These are phyloP conservation scores for Uloborus diversus DNA, from an alignment of 1,140 invertebrate species.

Conservation along the genomic window DNA sequence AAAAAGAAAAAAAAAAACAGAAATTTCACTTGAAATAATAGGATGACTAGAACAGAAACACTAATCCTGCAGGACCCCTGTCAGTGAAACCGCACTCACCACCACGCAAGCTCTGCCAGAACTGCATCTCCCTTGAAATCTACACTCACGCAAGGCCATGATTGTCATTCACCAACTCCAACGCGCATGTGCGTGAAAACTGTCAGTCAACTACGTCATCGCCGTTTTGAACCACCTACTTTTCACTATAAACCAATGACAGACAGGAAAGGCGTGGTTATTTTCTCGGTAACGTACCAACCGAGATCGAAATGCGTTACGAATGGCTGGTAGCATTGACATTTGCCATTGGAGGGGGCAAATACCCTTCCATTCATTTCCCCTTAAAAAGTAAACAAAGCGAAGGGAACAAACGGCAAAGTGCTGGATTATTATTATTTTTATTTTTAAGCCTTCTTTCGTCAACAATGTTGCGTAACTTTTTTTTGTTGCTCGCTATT, in stretches of 20 bases:
- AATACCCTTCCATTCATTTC: background rate
- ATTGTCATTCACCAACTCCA: background rate
- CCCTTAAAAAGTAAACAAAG: background rate
- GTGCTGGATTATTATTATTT: conserved; percentile 16
- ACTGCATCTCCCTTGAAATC: background rate
- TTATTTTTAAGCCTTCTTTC: conserved; percentile 37
- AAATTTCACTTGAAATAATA: too few species aligned
- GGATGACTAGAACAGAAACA: too few species aligned
- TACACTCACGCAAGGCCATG: background rate
- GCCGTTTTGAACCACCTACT: background rate
- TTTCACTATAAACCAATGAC: background rate
- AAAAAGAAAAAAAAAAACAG: too few species aligned
- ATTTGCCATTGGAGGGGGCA: conserved; percentile 47
- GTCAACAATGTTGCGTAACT: conserved; percentile 51
- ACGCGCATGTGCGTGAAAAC: background rate
- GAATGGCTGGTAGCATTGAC: conserved; percentile 49
- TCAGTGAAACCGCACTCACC: background rate
- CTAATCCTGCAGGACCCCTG: too few species aligned
- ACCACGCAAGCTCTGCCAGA: background rate
- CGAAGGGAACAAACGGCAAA: background rate
- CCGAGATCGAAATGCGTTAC: conserved; percentile 45
- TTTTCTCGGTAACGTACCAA: conserved; percentile 37
- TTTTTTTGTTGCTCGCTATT: conserved; percentile 38
- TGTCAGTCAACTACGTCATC: background rate
- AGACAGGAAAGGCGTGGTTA: background rate